Percentiles rank a stretch among this genome's conserved stretches.
Conservation (phyloP, 2,888 invertebrate genomes). For the Cephus sareptanus region DNA sequence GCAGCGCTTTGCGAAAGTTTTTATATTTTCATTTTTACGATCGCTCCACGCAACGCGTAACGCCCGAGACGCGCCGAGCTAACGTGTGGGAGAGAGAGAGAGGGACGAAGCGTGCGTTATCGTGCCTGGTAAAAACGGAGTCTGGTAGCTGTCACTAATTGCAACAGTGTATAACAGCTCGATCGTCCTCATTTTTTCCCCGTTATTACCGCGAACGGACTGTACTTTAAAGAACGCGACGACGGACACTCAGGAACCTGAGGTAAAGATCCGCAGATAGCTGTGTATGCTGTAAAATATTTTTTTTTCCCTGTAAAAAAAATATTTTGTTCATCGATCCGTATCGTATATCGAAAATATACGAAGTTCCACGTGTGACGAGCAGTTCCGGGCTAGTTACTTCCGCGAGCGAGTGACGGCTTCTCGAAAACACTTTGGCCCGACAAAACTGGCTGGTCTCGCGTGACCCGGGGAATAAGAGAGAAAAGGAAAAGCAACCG, state of each 20-base stretch:
- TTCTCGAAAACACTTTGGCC: background rate
- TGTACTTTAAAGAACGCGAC: background rate
- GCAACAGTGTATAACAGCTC: conserved; percentile 56
- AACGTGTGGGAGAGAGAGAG: background rate
- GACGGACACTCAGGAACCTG: too few species aligned
- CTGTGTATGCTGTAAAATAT: too few species aligned
- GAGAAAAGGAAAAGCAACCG: background rate
- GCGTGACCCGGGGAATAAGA: background rate
- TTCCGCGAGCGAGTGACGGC: background rate
- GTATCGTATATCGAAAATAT: too few species aligned
- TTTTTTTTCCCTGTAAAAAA: too few species aligned
- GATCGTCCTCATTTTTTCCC: conserved; percentile 24
- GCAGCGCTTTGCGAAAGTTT: conserved; percentile 58
- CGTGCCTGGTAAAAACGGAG: background rate
- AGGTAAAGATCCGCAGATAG: too few species aligned
- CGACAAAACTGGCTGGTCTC: background rate
- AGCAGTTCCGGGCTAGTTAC: background rate
- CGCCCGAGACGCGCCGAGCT: background rate
- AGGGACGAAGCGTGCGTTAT: too few species aligned
- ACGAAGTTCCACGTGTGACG: background rate
- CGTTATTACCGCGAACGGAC: background rate
- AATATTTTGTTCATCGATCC: too few species aligned
- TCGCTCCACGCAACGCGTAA: conserved; percentile 7
- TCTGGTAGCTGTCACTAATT: conserved; percentile 44
- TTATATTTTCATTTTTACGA: conserved; percentile 58